Conservation (phyloP, 2,797 vertebrate species). For the Coilia nasus region DNA sequence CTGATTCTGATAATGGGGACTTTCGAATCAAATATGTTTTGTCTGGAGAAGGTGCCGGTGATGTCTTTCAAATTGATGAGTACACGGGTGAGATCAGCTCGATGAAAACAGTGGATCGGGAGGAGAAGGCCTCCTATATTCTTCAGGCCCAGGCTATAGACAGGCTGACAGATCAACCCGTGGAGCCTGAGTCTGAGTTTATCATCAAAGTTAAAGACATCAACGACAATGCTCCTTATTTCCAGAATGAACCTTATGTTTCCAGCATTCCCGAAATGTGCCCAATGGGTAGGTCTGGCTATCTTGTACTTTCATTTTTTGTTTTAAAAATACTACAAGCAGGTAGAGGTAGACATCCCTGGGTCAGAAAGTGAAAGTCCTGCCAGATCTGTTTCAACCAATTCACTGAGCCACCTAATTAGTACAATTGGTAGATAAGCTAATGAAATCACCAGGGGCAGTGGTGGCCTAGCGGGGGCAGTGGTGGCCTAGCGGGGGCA, state of each 20-base stretch:
- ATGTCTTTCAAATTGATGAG: slow-evolving; percentile 81
- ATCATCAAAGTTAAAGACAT: slow-evolving; percentile 90
- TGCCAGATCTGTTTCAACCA: no score
- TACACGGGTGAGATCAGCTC: slow-evolving; percentile 79
- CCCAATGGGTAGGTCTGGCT: slow-evolving; percentile 78
- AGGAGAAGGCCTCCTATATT: slow-evolving; percentile 84
- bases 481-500: no score
- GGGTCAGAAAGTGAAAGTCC: no score
- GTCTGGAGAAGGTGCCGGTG: slow-evolving; percentile 84
- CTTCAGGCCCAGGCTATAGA: slow-evolving; percentile 86
- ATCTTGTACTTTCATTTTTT: neutral
- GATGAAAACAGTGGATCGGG: slow-evolving; percentile 84
- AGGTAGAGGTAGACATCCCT: no score
- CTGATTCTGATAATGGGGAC: slow-evolving; percentile 82
- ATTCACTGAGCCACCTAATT: no score
- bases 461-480: no score
- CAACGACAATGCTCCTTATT: slow-evolving; percentile 90
- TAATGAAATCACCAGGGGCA: no score
- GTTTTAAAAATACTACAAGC: neutral
- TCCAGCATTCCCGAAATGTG: slow-evolving; percentile 93
- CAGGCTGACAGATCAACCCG: slow-evolving; percentile 73
- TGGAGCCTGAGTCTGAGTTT: slow-evolving; percentile 90
- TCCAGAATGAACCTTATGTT: slow-evolving; percentile 88
- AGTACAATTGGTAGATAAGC: no score
- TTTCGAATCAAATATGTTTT: slow-evolving; percentile 80